Percentiles rank a stretch among this genome's conserved stretches.
Conservation (phyloP, 2,113 vertebrate genomes). For the Gobius niger region DNA sequence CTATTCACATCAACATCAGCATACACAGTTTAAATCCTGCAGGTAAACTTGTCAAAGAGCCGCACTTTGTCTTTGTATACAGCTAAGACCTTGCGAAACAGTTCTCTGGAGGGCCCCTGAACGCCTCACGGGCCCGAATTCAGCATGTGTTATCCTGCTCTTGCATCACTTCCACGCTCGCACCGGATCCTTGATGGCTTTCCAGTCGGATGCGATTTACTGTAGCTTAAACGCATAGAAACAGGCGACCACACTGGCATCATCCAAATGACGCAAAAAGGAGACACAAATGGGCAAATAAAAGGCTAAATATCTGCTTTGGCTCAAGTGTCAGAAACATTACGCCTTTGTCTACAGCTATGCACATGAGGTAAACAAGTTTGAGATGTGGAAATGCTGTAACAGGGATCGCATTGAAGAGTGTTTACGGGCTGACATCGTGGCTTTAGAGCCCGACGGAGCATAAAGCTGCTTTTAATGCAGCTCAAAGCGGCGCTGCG, state of each 20-base stretch:
- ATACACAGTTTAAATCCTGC: no score
- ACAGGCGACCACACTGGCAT: neutral
- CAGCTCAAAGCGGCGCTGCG: conserved; percentile 9
- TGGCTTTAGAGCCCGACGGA: neutral
- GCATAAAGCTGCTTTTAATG: conserved; percentile 16
- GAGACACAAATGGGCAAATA: neutral
- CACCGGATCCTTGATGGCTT: conserved; percentile 10
- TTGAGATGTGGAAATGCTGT: conserved; percentile 4
- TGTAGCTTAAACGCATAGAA: conserved; percentile 17
- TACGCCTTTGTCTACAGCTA: neutral
- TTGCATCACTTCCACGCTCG: conserved; percentile 18
- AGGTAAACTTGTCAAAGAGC: no score
- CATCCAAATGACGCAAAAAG: neutral
- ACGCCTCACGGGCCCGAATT: neutral
- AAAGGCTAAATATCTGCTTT: neutral
- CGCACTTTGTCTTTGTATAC: no score
- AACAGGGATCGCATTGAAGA: neutral
- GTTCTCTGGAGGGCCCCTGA: neutral
- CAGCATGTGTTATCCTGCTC: conserved; percentile 5
- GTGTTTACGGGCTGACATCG: conserved; percentile 5
- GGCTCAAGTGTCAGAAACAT: neutral
- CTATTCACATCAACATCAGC: no score
- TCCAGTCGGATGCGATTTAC: conserved; percentile 14
- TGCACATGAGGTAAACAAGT: conserved; percentile 1
- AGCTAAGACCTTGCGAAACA: neutral